Base-by-base conservation (phyloP, 2,797 vertebrate genomes). In the Miichthys miiuy region DNA sequence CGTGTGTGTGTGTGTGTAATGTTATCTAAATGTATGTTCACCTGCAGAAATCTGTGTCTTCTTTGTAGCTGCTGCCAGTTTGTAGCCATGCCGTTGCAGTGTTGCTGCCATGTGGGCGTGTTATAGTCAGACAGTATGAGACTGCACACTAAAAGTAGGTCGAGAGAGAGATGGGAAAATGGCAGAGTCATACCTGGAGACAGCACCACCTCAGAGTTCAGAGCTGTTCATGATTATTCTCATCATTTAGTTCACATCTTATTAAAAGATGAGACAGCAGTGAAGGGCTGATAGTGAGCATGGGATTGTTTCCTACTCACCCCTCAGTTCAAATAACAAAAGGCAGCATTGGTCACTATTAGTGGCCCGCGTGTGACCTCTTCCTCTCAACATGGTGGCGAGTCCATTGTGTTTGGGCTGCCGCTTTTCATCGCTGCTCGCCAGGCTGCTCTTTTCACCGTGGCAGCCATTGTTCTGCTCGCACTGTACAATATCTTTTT, bases 341-440 rank as follows among this genome's bases (percentile, higher is more conserved):
- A 79, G 58, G 7, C 72, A 72, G 61, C 51, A 52, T 21, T 72
- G 72, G 83, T 81, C 67, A 54, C 70, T 17, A 20, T 85, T 75
- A 46, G 70, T 85, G 83, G 47, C 88, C 87, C n/a, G 79, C 41
- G n/a, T 72, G 78, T 88, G 88, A 92, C 90, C 92, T 80, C 72
- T 50, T 79, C 27, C 34, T 75, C 76, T 86, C 81, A 81, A 67
- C 77, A 81, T 87, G 82, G 79, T 85, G 81, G 73, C 67, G 77
- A 83, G 86, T 75, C 83, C 72, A 82, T 93, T 93, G 92, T 90
- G 77, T 79, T 78, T 71, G 46, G 52, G 56, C 25, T 72, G 60
- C 69, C 68, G 75, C 75, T 73, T 84, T 90, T 88, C 82, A 84
- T 75, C 47, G n/a, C 62, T 70, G 77, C 72, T 60, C 25, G 76